These are phyloP conservation scores for Himantopus leucocephalus DNA, from an alignment of 2,113 vertebrate genomes.

Conservation along the genomic window DNA sequence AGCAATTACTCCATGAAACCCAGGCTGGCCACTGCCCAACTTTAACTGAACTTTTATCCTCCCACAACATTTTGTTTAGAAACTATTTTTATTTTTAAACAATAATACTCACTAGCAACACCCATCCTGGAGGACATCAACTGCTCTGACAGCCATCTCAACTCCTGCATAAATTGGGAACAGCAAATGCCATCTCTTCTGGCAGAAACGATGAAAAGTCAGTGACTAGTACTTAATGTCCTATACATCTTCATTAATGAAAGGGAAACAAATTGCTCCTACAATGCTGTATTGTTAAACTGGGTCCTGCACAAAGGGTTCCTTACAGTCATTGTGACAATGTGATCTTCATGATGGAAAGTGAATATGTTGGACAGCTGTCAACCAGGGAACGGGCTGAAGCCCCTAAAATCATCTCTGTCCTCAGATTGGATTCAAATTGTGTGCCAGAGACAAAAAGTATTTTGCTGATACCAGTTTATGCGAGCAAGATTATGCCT, in stretches of 20 bases:
- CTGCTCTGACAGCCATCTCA: not conserved
- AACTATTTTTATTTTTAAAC: constrained; percentile 60
- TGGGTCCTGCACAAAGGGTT: not conserved
- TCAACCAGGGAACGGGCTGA: not conserved
- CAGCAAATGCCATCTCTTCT: not conserved
- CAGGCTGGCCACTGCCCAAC: constrained; percentile 18
- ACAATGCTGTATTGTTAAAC: constrained; percentile 5
- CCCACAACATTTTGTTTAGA: constrained; percentile 49
- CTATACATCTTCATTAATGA: constrained; percentile 44
- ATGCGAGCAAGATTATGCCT: not conserved
- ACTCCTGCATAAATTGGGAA: not conserved
- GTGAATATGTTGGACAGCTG: not conserved
- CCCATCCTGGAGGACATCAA: constrained; percentile 42
- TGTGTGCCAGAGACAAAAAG: not conserved
- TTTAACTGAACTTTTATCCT: constrained; percentile 52
- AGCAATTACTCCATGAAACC: constrained; percentile 42
- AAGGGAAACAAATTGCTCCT: constrained; percentile 24
- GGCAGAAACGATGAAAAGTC: not conserved
- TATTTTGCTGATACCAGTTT: not conserved
- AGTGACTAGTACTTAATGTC: constrained; percentile 9
- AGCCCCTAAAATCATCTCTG: not conserved
- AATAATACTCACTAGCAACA: constrained; percentile 41
- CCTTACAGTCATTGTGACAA: not conserved
- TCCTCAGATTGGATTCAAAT: not conserved
- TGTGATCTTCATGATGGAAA: not conserved